Evolutionary conservation across 1,140 invertebrate species (phyloP), one percentile per base, ranked within the genome.

Genomic region (Saxidomus purpurata): DNA sequence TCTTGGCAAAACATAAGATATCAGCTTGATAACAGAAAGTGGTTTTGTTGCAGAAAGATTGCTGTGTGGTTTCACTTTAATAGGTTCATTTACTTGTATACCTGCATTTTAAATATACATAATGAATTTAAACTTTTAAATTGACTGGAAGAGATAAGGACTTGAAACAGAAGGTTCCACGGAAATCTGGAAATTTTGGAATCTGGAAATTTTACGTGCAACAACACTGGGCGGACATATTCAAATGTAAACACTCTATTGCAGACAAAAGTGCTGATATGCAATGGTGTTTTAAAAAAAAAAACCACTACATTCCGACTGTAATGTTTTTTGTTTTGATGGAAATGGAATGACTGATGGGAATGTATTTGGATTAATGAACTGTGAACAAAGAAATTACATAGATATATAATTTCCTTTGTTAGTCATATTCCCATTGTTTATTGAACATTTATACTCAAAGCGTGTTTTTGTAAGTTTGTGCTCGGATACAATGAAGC

Each of bases 1-100:
- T 71, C 67, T 71, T 71, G 67, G 67, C 67, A 38, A 71, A 71
- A 71, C 67, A 71, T 36, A 38, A 19, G 67, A 71, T 71, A 38
- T 19, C 1, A 28, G 19, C 38, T 11, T 71, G 34, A 71, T 38
- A 71, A 71, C 67, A 71, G 67, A 40, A 38, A 38, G 67, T 22
- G 67, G 31, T 19, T 38, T 71, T 71, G 31, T 71, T 9, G 11
- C 59, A 28, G 25, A 28, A 59, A 59, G 59, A 63, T 63, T 63
- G n/a, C n/a, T 28, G 25, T 38, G 34, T 71, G 67, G 67, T 38
- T 71, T 71, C 67, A 38, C 34, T 71, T 71, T 28, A n/a, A 59
- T 59, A n/a, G 55, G 55, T 9, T n/a, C 6, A 59, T 28, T 9
- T 6, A n/a, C 55, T 59, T 6, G 25, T 59, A 9, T 59, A 59